Evolutionary conservation across 2,797 vertebrate genomes (phyloP), one percentile per base, ranked within the genome.

Genomic region (Mormyrops attenuatus): DNA sequence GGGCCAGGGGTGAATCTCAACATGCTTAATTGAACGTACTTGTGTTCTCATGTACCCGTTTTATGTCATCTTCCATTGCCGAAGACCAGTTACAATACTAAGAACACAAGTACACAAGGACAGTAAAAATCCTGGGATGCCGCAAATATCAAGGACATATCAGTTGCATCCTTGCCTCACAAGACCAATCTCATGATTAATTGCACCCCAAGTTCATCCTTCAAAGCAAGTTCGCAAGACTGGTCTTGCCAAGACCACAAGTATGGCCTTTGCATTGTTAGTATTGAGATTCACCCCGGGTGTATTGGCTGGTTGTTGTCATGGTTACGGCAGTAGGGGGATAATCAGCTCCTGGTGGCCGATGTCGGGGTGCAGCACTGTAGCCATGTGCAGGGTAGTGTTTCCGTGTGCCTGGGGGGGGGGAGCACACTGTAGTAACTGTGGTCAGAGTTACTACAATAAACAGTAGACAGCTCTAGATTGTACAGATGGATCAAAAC

Each of bases 331-430:
- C 94, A 90, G 91, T 91, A 93, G 0, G 93, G 93, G 77, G 55
- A 94, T 0, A 0, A 94, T 94, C 17, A 93, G 93, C 55, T 89
- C 85, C 91, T 93, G 94, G 90, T 94, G 91, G 88, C 91, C 91
- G 85, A 90, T 88, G 1, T 1, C 34, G 7, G 53, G 17, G 2
- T 92, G 90, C 90, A 94, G 1, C 0, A 92, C 94, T 13, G 93
- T 94, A 88, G 94, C 93, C 93, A 94, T 93, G 60, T 95, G 94
- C 89, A 94, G 85, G 55, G 93, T 92, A 9, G 93, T 94, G 90
- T 95, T 94, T 15, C 94, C 94, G 0, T 95, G 93, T 7, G 94
- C 93, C 93, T 95, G 13, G 13, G 17, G 26, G 44, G 7, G 53
- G 53, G 15, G 20, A 17, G 3, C 53, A 55, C 17, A 17, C 53